Base-by-base conservation (phyloP, 2,888 invertebrate species). In the Caenorhabditis sp. region DNA sequence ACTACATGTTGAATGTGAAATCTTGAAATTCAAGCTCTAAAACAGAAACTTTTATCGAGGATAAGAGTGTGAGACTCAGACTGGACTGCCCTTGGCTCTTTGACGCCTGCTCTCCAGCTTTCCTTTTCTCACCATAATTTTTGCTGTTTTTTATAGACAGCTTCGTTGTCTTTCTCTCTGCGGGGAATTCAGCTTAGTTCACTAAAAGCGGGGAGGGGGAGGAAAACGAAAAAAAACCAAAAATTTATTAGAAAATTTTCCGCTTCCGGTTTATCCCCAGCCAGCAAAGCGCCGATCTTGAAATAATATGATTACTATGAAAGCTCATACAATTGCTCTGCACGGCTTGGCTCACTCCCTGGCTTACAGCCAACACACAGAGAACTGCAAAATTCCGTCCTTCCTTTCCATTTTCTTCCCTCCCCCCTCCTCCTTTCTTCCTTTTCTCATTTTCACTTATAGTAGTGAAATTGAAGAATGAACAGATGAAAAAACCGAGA, bases 61-160 rank as follows among this genome's bases (percentile, higher is more conserved):
- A 47, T 5, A 18, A 47, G 20, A 47, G 47, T 47, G 47, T 18
- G 60, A 50, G 60, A 64, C 55, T 55, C 35, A 62, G 22, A 26
- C 1, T 15, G 47, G 15, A 20, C 13, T 53, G 28, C 26, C 24
- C 20, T 28, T 13, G 28, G 24, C 32, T 50, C 37, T 13, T 32
- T 9, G 9, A 9, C 32, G 4, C 22, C n/a, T n/a, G n/a, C n/a
- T n/a, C n/a, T n/a, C n/a, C n/a, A n/a, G n/a, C n/a, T n/a, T n/a
- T n/a, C n/a, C n/a, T n/a, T 74, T 74, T 74, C 74, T 65, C 74
- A 74, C 65, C 65, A 74, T 67, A 60, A 74, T 67, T 74, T n/a
- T 51, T 74, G 28, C 56, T 72, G 69, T 64, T 72, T 40, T 72
- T 72, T 55, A 72, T 72, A 56, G 64, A 35, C 64, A 35, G 28